Percentiles rank a stretch among this genome's conserved stretches.
phyloP scores from a whole-genome alignment of 2,888 invertebrate genomes.

The Macropis europaea region DNA sequence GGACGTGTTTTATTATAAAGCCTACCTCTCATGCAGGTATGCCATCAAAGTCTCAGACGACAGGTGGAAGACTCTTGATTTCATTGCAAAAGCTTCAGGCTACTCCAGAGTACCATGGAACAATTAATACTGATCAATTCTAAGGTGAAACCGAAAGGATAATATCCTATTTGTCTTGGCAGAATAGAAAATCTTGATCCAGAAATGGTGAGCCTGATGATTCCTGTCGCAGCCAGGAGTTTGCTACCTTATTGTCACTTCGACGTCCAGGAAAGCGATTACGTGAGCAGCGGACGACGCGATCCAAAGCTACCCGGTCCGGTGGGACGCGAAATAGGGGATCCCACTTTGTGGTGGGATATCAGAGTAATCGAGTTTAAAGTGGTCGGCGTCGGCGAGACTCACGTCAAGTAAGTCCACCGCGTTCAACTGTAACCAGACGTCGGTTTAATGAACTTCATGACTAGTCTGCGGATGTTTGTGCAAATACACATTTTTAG shows the following conservation, averaged over 20 bases:
- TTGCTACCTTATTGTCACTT: conserved; percentile 87
- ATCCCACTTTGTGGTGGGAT: conserved; percentile 78
- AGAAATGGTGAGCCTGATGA: conserved; percentile 67
- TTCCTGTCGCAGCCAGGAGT: conserved; percentile 82
- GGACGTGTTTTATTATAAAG: conserved; percentile 82
- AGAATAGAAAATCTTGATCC: conserved; percentile 82
- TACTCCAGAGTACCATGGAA: too few relatives aligned
- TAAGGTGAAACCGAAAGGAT: not conserved
- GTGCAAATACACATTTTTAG: too few relatives aligned
- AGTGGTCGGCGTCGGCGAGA: conserved; percentile 83
- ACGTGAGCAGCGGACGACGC: conserved; percentile 81
- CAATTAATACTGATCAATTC: too few relatives aligned
- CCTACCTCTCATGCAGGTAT: conserved; percentile 81
- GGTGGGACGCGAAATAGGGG: conserved; percentile 70
- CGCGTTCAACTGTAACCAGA: not conserved
- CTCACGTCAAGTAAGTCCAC: conserved; percentile 80
- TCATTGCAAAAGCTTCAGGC: too few relatives aligned
- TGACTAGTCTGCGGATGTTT: too few relatives aligned
- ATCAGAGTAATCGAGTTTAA: conserved; percentile 85
- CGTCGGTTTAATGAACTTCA: not conserved
- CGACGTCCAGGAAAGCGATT: conserved; percentile 85
- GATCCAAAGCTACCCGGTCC: conserved; percentile 72
- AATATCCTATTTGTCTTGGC: not conserved
- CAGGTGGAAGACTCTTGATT: not conserved
- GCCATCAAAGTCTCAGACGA: not conserved